Percentiles rank a stretch among this genome's conserved stretches.
Evolutionary conservation across 2,888 invertebrate genomes (phyloP).

Genomic region (Nyleta sp.): DNA sequence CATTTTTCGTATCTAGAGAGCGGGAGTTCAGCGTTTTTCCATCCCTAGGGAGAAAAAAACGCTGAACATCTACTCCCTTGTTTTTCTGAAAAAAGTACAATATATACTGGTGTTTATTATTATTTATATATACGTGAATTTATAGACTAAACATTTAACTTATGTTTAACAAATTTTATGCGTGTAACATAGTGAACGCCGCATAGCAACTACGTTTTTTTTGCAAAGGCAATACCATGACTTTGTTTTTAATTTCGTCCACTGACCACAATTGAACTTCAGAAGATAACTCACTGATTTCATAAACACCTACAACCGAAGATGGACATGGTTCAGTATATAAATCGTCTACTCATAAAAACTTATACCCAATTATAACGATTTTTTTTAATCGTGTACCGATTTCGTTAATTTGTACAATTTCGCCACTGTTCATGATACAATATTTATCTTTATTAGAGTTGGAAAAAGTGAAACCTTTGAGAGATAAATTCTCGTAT

Average conservation of each 20-base stretch:
- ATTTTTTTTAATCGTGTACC: not conserved
- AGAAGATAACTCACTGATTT: not conserved
- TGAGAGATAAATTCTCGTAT: not conserved
- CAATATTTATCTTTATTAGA: not conserved
- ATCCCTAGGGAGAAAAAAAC: too few species aligned
- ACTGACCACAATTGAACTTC: not conserved
- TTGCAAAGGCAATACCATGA: slow-evolving; percentile 1
- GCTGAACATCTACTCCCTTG: too few species aligned
- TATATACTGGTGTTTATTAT: too few species aligned
- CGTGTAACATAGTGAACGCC: not conserved
- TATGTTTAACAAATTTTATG: too few species aligned
- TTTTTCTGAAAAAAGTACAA: too few species aligned
- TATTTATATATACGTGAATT: too few species aligned
- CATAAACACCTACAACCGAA: not conserved
- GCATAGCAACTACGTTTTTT: not conserved
- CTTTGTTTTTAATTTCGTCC: not conserved
- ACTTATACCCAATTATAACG: not conserved
- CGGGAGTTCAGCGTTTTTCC: too few species aligned
- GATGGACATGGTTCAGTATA: slow-evolving; percentile 6
- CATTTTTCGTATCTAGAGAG: too few species aligned
- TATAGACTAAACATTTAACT: too few species aligned
- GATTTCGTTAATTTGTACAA: slow-evolving; percentile 11
- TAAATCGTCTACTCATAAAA: not conserved
- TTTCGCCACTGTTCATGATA: not conserved
- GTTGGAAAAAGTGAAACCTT: not conserved